A percentile compares a stretch with the other conserved stretches of the same genome.
These are phyloP conservation scores for Troides helena DNA, from an alignment of 2,888 invertebrate genomes.

Conservation along the genomic window DNA sequence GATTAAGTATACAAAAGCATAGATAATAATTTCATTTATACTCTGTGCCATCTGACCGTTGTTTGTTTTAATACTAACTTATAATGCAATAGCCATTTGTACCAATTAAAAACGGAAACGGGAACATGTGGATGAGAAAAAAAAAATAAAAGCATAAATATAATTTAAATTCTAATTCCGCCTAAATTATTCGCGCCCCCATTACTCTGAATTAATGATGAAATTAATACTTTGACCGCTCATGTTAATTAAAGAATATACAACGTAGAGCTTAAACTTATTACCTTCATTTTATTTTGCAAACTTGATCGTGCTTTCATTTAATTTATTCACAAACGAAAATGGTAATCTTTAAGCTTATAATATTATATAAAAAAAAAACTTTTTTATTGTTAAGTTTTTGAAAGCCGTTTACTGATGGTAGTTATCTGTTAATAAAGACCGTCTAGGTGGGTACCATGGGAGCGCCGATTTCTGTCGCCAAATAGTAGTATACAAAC, in stretches of 20 bases:
- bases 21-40: constrained; percentile 5
- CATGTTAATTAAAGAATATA: constrained; percentile 71
- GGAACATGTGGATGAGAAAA: constrained; percentile 56
- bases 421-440: no score
- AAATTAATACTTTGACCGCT: constrained; percentile 78
- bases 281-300: constrained; percentile 10
- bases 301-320: constrained; percentile 9
- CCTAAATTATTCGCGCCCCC: constrained; percentile 66
- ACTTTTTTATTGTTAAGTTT: background rate
- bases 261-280: constrained; percentile 21
- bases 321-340: constrained; percentile 8
- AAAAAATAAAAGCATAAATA: constrained; percentile 64
- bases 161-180: constrained; percentile 70
- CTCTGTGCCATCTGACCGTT: constrained; percentile 35
- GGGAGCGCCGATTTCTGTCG: no score
- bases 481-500: no score
- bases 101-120: constrained; percentile 63
- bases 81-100: constrained; percentile 61
- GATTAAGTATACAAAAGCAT: background rate
- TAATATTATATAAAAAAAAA: background rate
- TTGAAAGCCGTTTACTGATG: no score
- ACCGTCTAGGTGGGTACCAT: no score
- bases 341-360: background rate
- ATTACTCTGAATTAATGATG: constrained; percentile 78
- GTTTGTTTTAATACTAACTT: constrained; percentile 68